phyloP scores from a whole-genome alignment of 2,888 invertebrate genomes.

The Microchrysa polita region DNA sequence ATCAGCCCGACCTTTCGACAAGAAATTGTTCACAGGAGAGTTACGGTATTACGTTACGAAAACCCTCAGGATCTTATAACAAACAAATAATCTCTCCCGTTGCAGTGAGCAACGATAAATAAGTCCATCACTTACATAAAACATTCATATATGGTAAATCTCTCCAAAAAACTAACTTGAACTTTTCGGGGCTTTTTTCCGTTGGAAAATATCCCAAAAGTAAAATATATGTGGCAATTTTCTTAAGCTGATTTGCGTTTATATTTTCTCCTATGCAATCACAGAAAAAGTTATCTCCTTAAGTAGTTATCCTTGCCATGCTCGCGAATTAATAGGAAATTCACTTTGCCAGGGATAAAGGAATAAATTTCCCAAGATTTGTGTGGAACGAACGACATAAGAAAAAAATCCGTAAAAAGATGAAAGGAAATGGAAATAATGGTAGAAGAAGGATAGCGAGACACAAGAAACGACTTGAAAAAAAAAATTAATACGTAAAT shows the following conservation, averaged over 20 bases:
- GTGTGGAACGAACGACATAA: too few species aligned
- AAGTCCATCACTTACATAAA: too few species aligned
- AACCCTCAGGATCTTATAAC: too few species aligned
- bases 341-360: slow-evolving; percentile 35
- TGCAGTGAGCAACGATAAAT: too few species aligned
- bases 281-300: slow-evolving; percentile 32
- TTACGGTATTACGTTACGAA: too few species aligned
- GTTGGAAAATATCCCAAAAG: background rate
- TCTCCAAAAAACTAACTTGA: background rate
- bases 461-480: background rate
- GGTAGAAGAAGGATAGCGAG: background rate
- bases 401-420: background rate
- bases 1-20: too few species aligned
- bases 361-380: slow-evolving; percentile 26
- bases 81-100: too few species aligned
- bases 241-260: slow-evolving; percentile 39
- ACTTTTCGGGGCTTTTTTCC: background rate
- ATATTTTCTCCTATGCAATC: slow-evolving; percentile 32
- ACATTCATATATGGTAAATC: background rate
- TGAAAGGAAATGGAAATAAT: slow-evolving; percentile 22
- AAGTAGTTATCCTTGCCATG: slow-evolving; percentile 32
- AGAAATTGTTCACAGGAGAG: too few species aligned
- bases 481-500: slow-evolving; percentile 20
- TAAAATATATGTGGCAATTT: slow-evolving; percentile 37
- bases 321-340: slow-evolving; percentile 37